A percentile compares a stretch with the other conserved stretches of the same genome.
These are phyloP conservation scores for Steinernema scapterisci DNA, from an alignment of 2,888 invertebrate species.

Conservation along the genomic window DNA sequence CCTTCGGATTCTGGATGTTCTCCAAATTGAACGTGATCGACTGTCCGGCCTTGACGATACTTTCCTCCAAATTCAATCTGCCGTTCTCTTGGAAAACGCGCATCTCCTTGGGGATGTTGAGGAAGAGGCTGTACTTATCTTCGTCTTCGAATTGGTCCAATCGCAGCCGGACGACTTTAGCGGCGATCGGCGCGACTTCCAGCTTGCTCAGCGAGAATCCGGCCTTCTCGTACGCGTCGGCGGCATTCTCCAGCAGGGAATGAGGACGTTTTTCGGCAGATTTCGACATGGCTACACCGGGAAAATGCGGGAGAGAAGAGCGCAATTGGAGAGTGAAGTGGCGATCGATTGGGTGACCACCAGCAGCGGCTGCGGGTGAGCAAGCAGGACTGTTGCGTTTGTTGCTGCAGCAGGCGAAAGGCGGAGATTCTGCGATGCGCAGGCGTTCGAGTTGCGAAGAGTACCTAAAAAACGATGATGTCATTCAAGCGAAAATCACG, in stretches of 20 bases:
- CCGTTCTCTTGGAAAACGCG: not conserved
- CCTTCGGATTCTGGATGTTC: not conserved
- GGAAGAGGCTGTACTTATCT: not conserved
- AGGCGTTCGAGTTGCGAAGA: not conserved
- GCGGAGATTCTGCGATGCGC: not conserved
- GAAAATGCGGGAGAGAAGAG: not conserved
- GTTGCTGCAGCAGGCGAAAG: too few species aligned
- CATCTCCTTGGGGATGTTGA: not conserved
- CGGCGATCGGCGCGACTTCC: not conserved
- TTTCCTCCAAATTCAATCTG: not conserved
- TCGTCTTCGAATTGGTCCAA: too few species aligned
- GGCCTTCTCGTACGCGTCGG: not conserved
- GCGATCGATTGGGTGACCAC: not conserved
- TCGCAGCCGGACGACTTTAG: not conserved
- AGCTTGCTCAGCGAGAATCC: not conserved
- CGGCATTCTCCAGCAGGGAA: not conserved
- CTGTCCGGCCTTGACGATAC: not conserved
- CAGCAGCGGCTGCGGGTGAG: too few species aligned
- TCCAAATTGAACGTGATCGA: not conserved
- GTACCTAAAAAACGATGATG: not conserved
- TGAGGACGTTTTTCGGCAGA: not conserved
- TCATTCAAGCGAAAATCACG: too few species aligned
- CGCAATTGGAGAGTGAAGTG: not conserved
- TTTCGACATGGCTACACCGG: not conserved
- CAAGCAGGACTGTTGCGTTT: too few species aligned